A percentile compares a stretch with the other conserved stretches of the same genome.
Evolutionary conservation across 1,140 invertebrate species (phyloP).

Genomic region (Hyposmocoma kahamanoa): DNA sequence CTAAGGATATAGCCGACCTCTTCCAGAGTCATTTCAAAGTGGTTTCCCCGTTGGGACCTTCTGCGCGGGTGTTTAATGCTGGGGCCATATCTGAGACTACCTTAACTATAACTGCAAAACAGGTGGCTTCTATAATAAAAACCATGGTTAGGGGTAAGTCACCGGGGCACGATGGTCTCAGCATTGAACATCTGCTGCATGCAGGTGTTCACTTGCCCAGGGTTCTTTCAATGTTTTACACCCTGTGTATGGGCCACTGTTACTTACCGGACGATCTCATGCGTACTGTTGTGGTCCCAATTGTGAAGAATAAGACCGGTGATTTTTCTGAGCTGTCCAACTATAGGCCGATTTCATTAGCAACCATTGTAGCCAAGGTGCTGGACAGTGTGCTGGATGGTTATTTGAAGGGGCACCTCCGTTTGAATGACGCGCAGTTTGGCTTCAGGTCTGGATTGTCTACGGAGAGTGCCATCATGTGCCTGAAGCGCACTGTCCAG

Average conservation of each 20-base stretch:
- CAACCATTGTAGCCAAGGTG: constrained; percentile 4
- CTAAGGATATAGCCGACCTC: background rate
- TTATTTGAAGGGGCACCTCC: background rate
- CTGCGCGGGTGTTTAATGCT: background rate
- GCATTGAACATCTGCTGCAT: constrained; percentile 9
- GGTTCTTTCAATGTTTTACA: constrained; percentile 6
- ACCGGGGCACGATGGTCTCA: constrained; percentile 8
- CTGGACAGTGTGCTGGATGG: constrained; percentile 6
- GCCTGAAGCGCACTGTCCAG: too few relatives aligned
- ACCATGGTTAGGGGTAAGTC: constrained; percentile 7
- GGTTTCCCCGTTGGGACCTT: background rate
- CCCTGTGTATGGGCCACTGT: background rate
- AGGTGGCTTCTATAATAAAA: background rate
- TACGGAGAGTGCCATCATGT: too few relatives aligned
- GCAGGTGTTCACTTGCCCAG: constrained; percentile 4
- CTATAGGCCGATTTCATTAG: constrained; percentile 7
- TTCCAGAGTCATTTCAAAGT: background rate
- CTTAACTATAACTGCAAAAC: background rate
- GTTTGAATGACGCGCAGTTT: constrained; percentile 4
- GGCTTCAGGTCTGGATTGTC: constrained; percentile 3
- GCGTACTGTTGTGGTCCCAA: constrained; percentile 8
- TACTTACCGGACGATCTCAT: constrained; percentile 4
- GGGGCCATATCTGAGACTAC: background rate
- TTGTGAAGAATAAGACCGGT: constrained; percentile 7
- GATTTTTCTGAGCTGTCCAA: constrained; percentile 6